Evolutionary conservation across 2,888 invertebrate species (phyloP), one percentile per base, ranked within the genome.

Genomic region (Epinotia demarniana): DNA sequence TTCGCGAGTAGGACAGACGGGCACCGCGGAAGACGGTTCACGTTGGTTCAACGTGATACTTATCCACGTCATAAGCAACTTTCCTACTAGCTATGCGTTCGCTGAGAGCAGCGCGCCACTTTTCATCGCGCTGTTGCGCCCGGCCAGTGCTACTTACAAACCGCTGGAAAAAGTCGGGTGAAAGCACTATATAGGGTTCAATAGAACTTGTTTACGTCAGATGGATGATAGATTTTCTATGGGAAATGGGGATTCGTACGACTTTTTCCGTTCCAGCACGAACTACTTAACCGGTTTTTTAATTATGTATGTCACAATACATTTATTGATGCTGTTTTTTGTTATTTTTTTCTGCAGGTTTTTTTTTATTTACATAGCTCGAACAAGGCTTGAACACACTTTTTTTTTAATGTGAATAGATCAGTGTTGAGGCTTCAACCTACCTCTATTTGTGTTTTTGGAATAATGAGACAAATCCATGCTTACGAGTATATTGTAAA

Each of bases 11-110:
- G 93, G 93, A 89, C 93, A 93, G 87, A 82, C 84, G 66, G 61
- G 66, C 55, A 89, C 87, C 86, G 87, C 89, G 87, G 91, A 91
- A 92, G 39, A 9, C 39, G 90, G 94, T 94, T 94, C 94, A 94
- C 88, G 88, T 84, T 93, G 89, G 94, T 94, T 94, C 94, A 94
- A 90, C 87, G 94, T 94, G 92, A 94, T 92, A 94, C 94, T 94
- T 94, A 90, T 87, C 87, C 87, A 91, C 92, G 92, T 92, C 93
- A 93, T 91, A 90, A 91, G 91, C 92, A 93, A 94, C 94, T 94
- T 94, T 94, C 94, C 92, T 94, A 92, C 88, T 89, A 92, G 94
- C 91, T 92, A 93, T 94, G 92, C 91, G 91, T 89, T 87, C 85
- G 81, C 78, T 77, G 80, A 80, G 77, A 73, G 79, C 79, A 81